These are phyloP conservation scores for Brachypodius melanocephalos DNA, from an alignment of 2,113 vertebrate species.

Conservation along the genomic window DNA sequence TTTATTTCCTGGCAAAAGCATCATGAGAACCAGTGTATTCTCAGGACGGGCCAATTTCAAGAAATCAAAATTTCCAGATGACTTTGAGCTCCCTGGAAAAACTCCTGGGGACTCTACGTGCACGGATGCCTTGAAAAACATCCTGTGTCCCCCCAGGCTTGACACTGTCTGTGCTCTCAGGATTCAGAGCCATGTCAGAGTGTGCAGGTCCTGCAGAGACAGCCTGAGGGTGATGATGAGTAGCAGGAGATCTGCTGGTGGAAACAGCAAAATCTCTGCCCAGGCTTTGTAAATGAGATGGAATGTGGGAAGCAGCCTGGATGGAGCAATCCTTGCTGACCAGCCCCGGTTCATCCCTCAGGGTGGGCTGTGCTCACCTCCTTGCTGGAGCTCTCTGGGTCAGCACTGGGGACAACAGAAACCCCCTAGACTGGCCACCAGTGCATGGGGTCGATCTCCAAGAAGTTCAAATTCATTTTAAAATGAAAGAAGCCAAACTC, in stretches of 20 bases:
- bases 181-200: background rate
- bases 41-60: background rate
- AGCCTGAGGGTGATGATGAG: background rate
- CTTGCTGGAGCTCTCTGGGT: background rate
- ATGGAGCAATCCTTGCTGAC: background rate
- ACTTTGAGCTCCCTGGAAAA: background rate
- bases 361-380: background rate
- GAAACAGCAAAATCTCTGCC: fast-evolving
- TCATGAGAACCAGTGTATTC: conserved; percentile 7
- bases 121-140: background rate
- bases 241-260: background rate
- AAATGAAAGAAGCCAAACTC: background rate
- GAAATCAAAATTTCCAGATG: background rate
- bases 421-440: background rate
- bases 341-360: background rate
- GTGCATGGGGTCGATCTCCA: background rate
- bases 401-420: background rate
- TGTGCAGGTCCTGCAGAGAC: background rate
- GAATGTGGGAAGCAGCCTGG: background rate
- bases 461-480: background rate
- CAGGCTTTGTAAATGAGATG: background rate
- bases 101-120: background rate
- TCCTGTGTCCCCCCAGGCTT: background rate
- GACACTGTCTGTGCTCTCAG: background rate
- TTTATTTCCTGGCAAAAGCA: conserved; percentile 24